Base-by-base conservation (phyloP, 2,888 invertebrate genomes). In the Lepidochrysops patricia region DNA sequence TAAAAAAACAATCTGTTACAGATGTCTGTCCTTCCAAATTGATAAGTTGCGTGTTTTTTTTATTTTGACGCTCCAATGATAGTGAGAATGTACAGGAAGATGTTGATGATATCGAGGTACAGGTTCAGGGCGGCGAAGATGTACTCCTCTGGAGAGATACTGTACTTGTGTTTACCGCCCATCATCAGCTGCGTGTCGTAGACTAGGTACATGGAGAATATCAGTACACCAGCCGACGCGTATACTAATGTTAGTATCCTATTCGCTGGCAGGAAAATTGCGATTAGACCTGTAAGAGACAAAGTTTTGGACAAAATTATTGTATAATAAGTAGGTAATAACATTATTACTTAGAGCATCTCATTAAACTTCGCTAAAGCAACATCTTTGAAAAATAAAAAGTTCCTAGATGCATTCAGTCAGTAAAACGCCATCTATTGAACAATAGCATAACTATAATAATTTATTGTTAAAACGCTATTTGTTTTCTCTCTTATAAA, bases 141-240 rank as follows among this genome's bases (percentile, higher is more conserved):
- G 77, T 96, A 96, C 73, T 97, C 96, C 77, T 96, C 96, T 0
- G 96, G 96, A 0, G 95, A 95, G 60, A 96, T 91, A 9, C 94
- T 89, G 79, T 94, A 95, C 77, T 94, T 94, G 82, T 97, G 96
- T 25, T 92, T 92, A 4, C 95, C 95, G 25, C 96, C 96, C 72
- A 96, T 84, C 94, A 96, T 95, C 68, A 92, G 67, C 81, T 96
- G 96, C 0, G 96, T 96, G 78, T 96, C 96, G 75, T 95, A 95
- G 25, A 97, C 91, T 9, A 70, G 61, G 57, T 64, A 70, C 37
- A 68, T 57, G n/a, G 64, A 64, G 63, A 67, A 66, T 5, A 68
- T 27, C 0, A 70, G 60, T 1, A 64, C 70, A 12, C 69, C 70
- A 13, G 63, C 13, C 1, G 65, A 59, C 7, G 64, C 62, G 58